phyloP scores from a whole-genome alignment of 2,888 invertebrate species.

The Litoditis marina region DNA sequence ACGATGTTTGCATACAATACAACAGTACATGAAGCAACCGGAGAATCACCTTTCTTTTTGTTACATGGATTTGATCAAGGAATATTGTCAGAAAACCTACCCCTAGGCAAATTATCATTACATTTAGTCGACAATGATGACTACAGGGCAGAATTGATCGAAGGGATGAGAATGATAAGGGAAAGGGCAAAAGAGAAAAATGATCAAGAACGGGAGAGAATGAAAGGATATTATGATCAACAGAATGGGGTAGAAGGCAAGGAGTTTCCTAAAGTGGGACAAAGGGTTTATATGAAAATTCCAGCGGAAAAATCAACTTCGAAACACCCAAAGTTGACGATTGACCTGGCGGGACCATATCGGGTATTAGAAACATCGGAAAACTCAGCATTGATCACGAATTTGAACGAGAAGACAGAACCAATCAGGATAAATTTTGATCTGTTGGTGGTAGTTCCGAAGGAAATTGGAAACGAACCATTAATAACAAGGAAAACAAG shows the following conservation, averaged over 20 bases:
- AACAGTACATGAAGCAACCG: slow-evolving; percentile 18
- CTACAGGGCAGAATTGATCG: slow-evolving; percentile 5
- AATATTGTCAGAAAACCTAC: not conserved
- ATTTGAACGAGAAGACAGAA: too few species aligned
- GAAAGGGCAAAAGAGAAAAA: slow-evolving; percentile 3
- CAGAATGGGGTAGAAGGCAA: slow-evolving; percentile 6
- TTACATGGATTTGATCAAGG: slow-evolving; percentile 20
- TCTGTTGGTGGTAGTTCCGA: too few species aligned
- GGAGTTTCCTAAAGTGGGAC: slow-evolving; percentile 7
- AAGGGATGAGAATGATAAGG: slow-evolving; percentile 3
- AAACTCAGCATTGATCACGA: too few species aligned
- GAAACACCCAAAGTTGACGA: slow-evolving; percentile 6
- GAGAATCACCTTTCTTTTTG: slow-evolving; percentile 21
- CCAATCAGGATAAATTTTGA: too few species aligned
- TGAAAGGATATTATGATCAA: slow-evolving; percentile 15
- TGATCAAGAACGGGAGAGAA: slow-evolving; percentile 11
- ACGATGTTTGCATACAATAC: slow-evolving; percentile 31
- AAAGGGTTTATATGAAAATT: slow-evolving; percentile 7
- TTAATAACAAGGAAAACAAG: too few species aligned
- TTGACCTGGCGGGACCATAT: slow-evolving; percentile 11
- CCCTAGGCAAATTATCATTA: not conserved
- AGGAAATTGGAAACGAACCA: too few species aligned
- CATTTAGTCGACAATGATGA: slow-evolving; percentile 10
- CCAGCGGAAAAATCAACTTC: slow-evolving; percentile 10
- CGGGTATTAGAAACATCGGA: not conserved